Percentiles rank a stretch among this genome's conserved stretches.
These are phyloP conservation scores for Meloidogyne floridensis DNA, from an alignment of 1,140 invertebrate genomes.

Conservation along the genomic window DNA sequence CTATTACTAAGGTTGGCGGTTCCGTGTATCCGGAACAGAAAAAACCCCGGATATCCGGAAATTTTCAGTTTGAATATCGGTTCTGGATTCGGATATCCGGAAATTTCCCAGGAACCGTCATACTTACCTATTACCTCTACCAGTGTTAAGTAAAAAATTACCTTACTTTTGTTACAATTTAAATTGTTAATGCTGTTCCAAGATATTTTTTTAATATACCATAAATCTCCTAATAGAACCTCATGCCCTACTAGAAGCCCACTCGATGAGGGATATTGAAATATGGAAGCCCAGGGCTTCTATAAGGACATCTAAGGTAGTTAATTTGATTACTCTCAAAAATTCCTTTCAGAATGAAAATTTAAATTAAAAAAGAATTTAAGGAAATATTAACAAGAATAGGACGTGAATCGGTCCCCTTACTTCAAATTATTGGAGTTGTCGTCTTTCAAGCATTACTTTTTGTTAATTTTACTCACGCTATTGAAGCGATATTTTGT, in stretches of 20 bases:
- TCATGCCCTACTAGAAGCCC: too few species aligned
- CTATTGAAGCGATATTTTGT: conserved; percentile 26
- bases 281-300: neutral
- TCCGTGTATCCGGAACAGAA: too few species aligned
- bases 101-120: too few species aligned
- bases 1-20: too few species aligned
- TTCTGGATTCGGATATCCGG: too few species aligned
- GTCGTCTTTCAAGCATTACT: conserved; percentile 30
- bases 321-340: neutral
- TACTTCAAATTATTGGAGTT: conserved; percentile 21
- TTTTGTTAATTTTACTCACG: conserved; percentile 38
- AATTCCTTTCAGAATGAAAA: neutral
- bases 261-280: too few species aligned
- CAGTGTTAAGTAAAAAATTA: neutral
- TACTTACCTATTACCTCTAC: conserved; percentile 1
- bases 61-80: too few species aligned
- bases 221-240: too few species aligned
- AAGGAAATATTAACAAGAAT: neutral
- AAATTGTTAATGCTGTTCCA: conserved; percentile 1
- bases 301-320: too few species aligned
- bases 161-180: neutral
- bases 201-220: too few species aligned
- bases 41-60: too few species aligned
- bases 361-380: neutral
- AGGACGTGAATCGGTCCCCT: conserved; percentile 3